A percentile compares a stretch with the other conserved stretches of the same genome.
phyloP scores from a whole-genome alignment of 1,140 invertebrate species.

The Belonocnema kinseyi region DNA sequence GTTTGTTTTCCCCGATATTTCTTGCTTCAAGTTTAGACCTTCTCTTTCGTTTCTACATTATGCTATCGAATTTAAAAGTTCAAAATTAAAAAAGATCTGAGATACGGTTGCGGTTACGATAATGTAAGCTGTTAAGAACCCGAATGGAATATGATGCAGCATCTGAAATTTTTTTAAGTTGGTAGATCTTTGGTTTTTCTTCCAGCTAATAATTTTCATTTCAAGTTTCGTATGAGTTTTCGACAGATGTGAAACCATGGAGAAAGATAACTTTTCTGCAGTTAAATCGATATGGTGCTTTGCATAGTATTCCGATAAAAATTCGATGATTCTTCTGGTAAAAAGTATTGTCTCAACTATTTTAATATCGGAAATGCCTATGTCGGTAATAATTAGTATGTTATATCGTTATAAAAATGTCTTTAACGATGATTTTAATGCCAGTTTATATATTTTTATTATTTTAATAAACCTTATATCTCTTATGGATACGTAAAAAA shows the following conservation, averaged over 20 bases:
- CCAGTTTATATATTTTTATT: conserved; percentile 19
- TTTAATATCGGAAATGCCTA: conserved; percentile 15
- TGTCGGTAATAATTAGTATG: conserved; percentile 14
- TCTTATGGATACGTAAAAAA: not conserved
- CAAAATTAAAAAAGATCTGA: conserved; percentile 27
- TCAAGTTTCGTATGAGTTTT: too few relatives aligned
- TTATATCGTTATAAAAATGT: not conserved
- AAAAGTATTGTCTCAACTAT: not conserved
- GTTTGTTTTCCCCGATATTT: conserved; percentile 13
- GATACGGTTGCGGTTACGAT: not conserved
- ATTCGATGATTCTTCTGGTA: too few relatives aligned
- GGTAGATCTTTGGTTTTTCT: not conserved
- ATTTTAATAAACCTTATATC: not conserved
- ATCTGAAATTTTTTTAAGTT: not conserved
- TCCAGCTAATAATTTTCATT: not conserved
- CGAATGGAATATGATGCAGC: not conserved
- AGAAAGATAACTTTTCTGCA: too few relatives aligned
- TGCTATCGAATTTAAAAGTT: conserved; percentile 18
- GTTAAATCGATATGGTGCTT: too few relatives aligned
- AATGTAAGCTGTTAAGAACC: not conserved
- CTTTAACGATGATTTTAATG: too few relatives aligned
- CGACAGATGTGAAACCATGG: too few relatives aligned
- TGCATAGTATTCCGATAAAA: too few relatives aligned
- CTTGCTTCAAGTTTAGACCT: conserved; percentile 9
- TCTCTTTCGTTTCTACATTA: conserved; percentile 10